Percentiles rank a stretch among this genome's conserved stretches.
Evolutionary conservation across 2,888 invertebrate species (phyloP).

Genomic region (Euphydryas editha): DNA sequence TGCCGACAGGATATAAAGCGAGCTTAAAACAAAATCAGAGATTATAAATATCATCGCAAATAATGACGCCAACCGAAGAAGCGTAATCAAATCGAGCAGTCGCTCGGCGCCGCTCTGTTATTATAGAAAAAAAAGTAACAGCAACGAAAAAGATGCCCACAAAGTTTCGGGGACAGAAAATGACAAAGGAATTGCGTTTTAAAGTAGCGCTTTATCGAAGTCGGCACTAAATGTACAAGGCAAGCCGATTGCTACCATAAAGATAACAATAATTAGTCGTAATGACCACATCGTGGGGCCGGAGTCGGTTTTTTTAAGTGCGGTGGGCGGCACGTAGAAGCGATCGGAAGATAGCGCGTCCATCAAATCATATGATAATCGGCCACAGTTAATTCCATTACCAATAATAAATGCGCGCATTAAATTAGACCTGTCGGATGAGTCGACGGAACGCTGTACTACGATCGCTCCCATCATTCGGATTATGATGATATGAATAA

Average conservation of each 20-base stretch:
- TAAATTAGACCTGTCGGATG: constrained; percentile 82
- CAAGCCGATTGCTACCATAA: constrained; percentile 78
- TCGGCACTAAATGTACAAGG: constrained; percentile 66
- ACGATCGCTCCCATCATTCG: constrained; percentile 76
- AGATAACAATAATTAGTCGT: constrained; percentile 82
- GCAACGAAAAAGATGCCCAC: constrained; percentile 46
- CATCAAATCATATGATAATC: constrained; percentile 84
- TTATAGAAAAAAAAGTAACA: constrained; percentile 63
- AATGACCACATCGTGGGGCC: constrained; percentile 73
- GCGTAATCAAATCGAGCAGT: constrained; percentile 57
- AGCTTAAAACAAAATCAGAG: constrained; percentile 55
- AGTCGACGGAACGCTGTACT: constrained; percentile 73
- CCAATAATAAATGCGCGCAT: constrained; percentile 83
- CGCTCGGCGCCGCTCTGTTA: constrained; percentile 66
- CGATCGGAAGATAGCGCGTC: constrained; percentile 79
- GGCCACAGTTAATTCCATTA: constrained; percentile 82
- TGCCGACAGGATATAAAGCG: constrained; percentile 42
- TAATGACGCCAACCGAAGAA: constrained; percentile 70
- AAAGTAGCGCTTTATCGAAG: constrained; percentile 68
- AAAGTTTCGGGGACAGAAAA: constrained; percentile 61
- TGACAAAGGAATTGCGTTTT: constrained; percentile 71
- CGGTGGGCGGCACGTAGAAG: constrained; percentile 71
- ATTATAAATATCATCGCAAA: constrained; percentile 77
- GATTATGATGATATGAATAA: constrained; percentile 83
- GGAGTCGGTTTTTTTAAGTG: constrained; percentile 62